Evolutionary conservation across 1,140 invertebrate genomes (phyloP), one percentile per base, ranked within the genome.

Genomic region (Dysdera silvatica): DNA sequence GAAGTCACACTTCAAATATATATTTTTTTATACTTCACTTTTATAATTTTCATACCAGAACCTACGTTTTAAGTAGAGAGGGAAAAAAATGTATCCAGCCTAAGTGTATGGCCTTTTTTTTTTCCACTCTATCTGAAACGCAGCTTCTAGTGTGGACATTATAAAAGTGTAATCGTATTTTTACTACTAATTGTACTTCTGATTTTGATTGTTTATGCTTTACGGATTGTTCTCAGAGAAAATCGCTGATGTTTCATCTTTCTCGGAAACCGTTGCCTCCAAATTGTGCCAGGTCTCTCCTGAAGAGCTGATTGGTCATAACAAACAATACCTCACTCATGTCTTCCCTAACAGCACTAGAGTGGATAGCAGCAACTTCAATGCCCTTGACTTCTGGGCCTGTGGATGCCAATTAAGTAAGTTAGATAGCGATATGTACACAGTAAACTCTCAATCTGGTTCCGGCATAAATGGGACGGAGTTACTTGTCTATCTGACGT

Each of bases 341-440:
- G 76, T 83, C 16, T 80, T 76, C 63, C 82, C 82, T 1, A 81
- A 80, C 67, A 74, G 75, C 23, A 78, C 76, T 70, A 72, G 81
- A 48, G 75, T 81, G 28, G 81, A 82, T 70, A 82, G 80, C 3
- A 81, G 78, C 65, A 82, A 83, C 70, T 80, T 77, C 70, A 82
- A 82, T 71, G 81, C 82, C 31, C 78, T 81, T 62, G 80, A 82
- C 67, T 76, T 81, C 58, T 83, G 81, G 82, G 81, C 80, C 69
- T 78, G 76, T 69, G 82, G 82, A 23, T 81, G 80, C 68, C 81
- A 82, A 63, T 75, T 82, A 71, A 80, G 80, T 80, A 68, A n/a
- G n/a, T n/a, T n/a, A n/a, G n/a, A n/a, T n/a, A n/a, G n/a, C n/a
- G n/a, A n/a, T n/a, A n/a, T n/a, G n/a, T n/a, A n/a, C n/a, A n/a